These are phyloP conservation scores for Acipenser transmontanus DNA, from an alignment of 2,797 vertebrate genomes.

Conservation along the genomic window DNA sequence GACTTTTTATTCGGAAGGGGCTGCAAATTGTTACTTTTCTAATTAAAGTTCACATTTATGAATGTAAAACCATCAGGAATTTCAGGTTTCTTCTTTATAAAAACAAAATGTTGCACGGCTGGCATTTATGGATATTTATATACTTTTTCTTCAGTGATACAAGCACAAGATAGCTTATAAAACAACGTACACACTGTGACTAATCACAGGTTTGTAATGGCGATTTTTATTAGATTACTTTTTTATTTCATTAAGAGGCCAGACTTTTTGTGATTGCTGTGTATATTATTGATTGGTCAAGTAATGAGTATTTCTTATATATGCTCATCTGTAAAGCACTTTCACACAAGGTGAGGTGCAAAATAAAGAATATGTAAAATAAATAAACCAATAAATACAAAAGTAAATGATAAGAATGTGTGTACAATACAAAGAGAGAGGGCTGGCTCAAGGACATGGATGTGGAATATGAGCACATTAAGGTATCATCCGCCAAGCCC, in stretches of 20 bases:
- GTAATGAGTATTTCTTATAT: constrained; percentile 18
- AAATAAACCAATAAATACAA: constrained; percentile 11
- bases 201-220: not conserved
- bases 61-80: no score
- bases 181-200: not conserved
- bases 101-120: not conserved
- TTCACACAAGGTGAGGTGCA: not conserved
- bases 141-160: not conserved
- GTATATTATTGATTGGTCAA: constrained; percentile 12
- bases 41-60: no score
- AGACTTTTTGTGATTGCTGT: constrained; percentile 11
- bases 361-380: constrained; percentile 9
- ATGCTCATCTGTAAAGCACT: not conserved
- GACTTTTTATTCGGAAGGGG: not conserved
- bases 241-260: not conserved
- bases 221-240: not conserved
- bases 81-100: no score
- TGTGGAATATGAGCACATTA: no score
- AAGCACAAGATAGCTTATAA: not conserved
- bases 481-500: no score
- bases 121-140: not conserved
- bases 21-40: no score
- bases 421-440: no score
- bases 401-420: not conserved
- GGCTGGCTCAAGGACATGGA: no score